Conservation (phyloP, 2,888 invertebrate genomes). For the Caenorhabditis plicata region DNA sequence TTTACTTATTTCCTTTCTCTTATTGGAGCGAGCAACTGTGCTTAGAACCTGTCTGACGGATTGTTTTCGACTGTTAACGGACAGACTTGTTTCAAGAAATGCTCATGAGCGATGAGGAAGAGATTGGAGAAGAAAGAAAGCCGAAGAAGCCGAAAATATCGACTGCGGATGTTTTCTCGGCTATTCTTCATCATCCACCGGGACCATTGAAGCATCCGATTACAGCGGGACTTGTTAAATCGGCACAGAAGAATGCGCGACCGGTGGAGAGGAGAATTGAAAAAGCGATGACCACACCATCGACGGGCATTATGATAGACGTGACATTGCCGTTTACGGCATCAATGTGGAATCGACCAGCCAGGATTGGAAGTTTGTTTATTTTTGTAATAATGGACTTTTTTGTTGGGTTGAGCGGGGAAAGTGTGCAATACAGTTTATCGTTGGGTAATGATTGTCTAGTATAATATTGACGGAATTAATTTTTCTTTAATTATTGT, state of each 20-base stretch:
- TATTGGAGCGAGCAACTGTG: too few relatives aligned
- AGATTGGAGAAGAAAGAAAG: not conserved
- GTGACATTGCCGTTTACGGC: conserved; percentile 29
- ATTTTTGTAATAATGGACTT: not conserved
- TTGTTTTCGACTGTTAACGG: too few relatives aligned
- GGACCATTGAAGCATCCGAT: conserved; percentile 47
- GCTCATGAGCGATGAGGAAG: not conserved
- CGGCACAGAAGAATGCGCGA: too few relatives aligned
- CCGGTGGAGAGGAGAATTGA: not conserved
- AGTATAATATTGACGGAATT: too few relatives aligned
- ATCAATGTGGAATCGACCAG: conserved; percentile 18
- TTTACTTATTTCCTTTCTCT: too few relatives aligned
- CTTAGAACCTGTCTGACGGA: too few relatives aligned
- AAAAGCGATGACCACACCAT: conserved; percentile 12
- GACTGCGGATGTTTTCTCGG: conserved; percentile 48
- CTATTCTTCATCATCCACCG: conserved; percentile 45
- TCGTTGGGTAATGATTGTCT: too few relatives aligned
- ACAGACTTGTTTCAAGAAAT: too few relatives aligned
- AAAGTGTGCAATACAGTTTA: too few relatives aligned
- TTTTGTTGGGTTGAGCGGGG: too few relatives aligned
- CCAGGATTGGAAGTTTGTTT: conserved; percentile 17
- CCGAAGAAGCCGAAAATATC: conserved; percentile 36
- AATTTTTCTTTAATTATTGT: too few relatives aligned
- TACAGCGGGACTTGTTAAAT: conserved; percentile 20
- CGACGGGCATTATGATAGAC: conserved; percentile 19